Conservation (phyloP, 92 coral and sea anemone species). For the Actinernus sp. region DNA sequence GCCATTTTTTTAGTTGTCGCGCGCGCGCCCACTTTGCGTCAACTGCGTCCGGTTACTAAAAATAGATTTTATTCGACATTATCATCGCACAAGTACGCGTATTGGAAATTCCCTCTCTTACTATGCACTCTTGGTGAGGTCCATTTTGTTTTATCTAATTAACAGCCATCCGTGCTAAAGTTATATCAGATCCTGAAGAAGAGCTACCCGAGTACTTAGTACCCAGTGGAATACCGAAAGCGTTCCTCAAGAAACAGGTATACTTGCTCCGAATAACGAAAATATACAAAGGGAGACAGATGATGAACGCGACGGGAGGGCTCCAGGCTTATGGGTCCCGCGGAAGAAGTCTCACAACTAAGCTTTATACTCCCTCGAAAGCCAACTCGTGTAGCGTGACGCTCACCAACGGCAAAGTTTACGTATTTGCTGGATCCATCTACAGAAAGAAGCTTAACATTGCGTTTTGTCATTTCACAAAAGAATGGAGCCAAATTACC, state of each 20-base stretch:
- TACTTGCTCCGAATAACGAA: conserved; percentile 88
- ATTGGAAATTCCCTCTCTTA: too few relatives aligned
- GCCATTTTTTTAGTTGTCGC: too few relatives aligned
- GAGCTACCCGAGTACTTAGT: conserved; percentile 60
- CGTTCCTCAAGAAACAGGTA: conserved; percentile 77
- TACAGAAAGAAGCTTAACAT: conserved; percentile 68
- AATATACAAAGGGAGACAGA: conserved; percentile 81
- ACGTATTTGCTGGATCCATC: conserved; percentile 86
- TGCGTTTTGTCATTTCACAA: conserved; percentile 81
- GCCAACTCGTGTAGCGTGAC: conserved; percentile 72
- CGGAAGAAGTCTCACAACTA: conserved; percentile 26
- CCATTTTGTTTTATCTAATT: background rate
- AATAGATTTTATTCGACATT: too few relatives aligned
- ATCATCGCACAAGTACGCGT: too few relatives aligned
- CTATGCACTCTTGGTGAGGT: background rate
- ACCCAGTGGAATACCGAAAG: conserved; percentile 47
- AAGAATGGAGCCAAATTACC: conserved; percentile 80
- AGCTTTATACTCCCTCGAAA: conserved; percentile 82
- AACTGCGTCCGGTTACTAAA: too few relatives aligned
- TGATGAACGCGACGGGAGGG: conserved; percentile 40
- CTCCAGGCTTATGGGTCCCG: conserved; percentile 47
- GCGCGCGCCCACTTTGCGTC: too few relatives aligned
- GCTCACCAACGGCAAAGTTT: conserved; percentile 61
- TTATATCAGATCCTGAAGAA: conserved; percentile 61
- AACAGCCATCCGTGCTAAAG: conserved; percentile 86